phyloP scores from a whole-genome alignment of 2,113 vertebrate species.

The Chaetops frenatus region DNA sequence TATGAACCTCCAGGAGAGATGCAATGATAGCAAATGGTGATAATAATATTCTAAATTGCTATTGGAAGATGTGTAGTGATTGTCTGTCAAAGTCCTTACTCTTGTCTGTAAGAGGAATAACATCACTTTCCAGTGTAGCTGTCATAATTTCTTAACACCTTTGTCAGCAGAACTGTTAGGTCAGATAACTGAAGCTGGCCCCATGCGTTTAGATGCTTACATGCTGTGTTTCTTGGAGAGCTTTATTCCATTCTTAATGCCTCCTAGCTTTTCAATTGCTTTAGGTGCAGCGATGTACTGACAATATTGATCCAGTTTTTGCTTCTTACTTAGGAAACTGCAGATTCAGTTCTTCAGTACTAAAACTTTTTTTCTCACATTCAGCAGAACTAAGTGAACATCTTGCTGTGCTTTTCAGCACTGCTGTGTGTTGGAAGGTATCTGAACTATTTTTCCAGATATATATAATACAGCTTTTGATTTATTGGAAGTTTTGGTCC shows the following conservation, averaged over 20 bases:
- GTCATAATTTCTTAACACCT: not conserved
- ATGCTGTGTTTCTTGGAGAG: not conserved
- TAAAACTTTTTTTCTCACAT: not conserved
- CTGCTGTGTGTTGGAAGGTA: not conserved
- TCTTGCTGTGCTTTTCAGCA: not conserved
- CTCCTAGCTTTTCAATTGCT: not conserved
- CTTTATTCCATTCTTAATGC: not conserved
- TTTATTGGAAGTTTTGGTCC: not conserved
- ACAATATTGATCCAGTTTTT: not conserved
- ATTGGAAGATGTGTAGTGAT: not conserved
- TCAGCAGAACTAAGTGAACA: not conserved
- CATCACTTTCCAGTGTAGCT: not conserved
- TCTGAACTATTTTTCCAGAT: not conserved
- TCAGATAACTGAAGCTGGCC: not conserved
- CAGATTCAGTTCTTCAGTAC: not conserved
- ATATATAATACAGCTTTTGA: not conserved
- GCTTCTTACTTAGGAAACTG: not conserved
- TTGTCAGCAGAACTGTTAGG: not conserved
- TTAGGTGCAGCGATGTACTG: not conserved
- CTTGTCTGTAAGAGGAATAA: not conserved
- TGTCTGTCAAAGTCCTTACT: not conserved
- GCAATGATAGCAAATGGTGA: not conserved
- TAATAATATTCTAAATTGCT: not conserved
- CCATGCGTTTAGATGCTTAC: not conserved
- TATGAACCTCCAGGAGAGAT: not conserved